Conservation (phyloP, 2,888 invertebrate species). For the Gastracanthus pulcherrimus region DNA sequence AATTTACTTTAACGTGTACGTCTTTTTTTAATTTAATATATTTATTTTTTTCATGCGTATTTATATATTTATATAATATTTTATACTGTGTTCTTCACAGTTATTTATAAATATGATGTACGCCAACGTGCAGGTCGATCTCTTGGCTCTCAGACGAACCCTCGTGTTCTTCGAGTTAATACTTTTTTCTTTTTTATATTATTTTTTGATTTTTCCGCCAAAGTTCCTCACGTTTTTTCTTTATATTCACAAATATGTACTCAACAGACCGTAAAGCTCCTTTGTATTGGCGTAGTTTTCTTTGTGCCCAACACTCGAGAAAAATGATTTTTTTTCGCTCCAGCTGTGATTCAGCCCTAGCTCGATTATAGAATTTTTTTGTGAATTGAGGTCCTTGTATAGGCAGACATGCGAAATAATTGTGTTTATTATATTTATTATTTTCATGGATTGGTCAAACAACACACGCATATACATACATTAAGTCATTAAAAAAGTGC, state of each 20-base stretch:
- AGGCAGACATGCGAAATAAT: slow-evolving; percentile 60
- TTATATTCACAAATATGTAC: slow-evolving; percentile 20
- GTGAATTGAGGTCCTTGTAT: slow-evolving; percentile 59
- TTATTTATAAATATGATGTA: slow-evolving; percentile 62
- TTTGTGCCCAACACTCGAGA: slow-evolving; percentile 18
- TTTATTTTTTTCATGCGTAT: slow-evolving; percentile 77
- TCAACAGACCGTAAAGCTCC: background rate
- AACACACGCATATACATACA: slow-evolving; percentile 35
- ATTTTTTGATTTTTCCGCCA: slow-evolving; percentile 47
- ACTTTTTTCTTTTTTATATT: slow-evolving; percentile 47
- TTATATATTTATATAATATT: slow-evolving; percentile 77
- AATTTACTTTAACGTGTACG: slow-evolving; percentile 50
- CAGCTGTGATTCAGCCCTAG: slow-evolving; percentile 51
- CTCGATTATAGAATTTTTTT: slow-evolving; percentile 45
- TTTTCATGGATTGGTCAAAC: slow-evolving; percentile 24
- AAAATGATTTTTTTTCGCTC: slow-evolving; percentile 42
- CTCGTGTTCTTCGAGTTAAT: slow-evolving; percentile 57
- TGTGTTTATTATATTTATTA: slow-evolving; percentile 47
- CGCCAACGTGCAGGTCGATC: slow-evolving; percentile 71
- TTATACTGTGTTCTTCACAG: slow-evolving; percentile 75
- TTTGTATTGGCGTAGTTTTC: slow-evolving; percentile 31
- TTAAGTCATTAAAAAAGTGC: slow-evolving; percentile 59
- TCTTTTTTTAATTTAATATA: slow-evolving; percentile 74
- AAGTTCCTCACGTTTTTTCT: slow-evolving; percentile 45
- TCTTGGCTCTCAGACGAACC: slow-evolving; percentile 75